A percentile compares a stretch with the other conserved stretches of the same genome.
phyloP scores from a whole-genome alignment of 2,888 invertebrate species.

The Athalia circularis region DNA sequence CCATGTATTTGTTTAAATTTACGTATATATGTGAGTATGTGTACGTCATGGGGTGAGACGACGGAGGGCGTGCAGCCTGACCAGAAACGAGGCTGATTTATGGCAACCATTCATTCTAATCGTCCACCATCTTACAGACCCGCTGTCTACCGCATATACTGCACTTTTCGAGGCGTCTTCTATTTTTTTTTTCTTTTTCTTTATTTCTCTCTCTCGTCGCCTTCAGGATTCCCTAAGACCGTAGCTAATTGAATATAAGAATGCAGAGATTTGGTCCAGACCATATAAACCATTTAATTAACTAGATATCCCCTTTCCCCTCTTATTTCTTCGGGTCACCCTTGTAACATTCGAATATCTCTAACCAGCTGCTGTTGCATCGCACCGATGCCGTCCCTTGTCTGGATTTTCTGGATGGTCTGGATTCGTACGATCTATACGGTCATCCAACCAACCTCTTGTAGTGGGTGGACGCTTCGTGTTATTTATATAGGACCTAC shows the following conservation, averaged over 20 bases:
- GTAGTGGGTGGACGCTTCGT: background rate
- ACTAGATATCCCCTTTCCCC: conserved; percentile 55
- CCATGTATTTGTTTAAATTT: background rate
- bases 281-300: conserved; percentile 70
- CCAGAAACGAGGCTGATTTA: conserved; percentile 69
- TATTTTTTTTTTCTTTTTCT: too few relatives aligned
- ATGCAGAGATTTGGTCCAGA: conserved; percentile 66
- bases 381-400: too few relatives aligned
- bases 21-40: background rate
- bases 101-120: conserved; percentile 70
- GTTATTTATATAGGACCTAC: background rate
- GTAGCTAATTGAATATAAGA: conserved; percentile 70
- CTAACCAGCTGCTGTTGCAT: conserved; percentile 5
- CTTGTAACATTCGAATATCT: conserved; percentile 1
- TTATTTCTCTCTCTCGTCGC: conserved; percentile 16
- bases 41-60: background rate
- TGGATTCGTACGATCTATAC: conserved; percentile 6
- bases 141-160: conserved; percentile 60
- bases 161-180: conserved; percentile 59
- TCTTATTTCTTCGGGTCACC: background rate
- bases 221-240: conserved; percentile 50
- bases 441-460: background rate
- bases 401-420: background rate
- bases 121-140: conserved; percentile 67
- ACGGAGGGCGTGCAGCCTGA: background rate